These are phyloP conservation scores for Chamaetylas fuelleborni DNA, from an alignment of 2,113 vertebrate genomes.

Conservation along the genomic window DNA sequence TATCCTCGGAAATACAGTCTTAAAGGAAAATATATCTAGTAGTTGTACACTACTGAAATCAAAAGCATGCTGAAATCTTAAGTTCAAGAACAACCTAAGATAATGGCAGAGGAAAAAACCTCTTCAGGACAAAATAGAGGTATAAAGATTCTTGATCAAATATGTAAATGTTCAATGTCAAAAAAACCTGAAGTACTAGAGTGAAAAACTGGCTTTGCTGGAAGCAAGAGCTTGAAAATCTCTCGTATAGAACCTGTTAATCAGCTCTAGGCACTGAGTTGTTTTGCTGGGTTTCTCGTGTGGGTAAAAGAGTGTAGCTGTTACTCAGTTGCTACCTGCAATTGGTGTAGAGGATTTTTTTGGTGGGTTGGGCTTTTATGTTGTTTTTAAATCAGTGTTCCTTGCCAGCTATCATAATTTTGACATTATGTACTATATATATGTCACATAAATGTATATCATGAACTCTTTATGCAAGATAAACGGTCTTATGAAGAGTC, in stretches of 20 bases:
- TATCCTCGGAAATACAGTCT: not conserved
- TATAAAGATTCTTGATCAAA: not conserved
- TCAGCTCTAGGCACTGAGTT: not conserved
- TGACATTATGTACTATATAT: not conserved
- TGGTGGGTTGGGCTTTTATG: not conserved
- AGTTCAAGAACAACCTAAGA: not conserved
- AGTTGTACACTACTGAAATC: not conserved
- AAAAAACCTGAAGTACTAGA: not conserved
- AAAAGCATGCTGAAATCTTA: not conserved
- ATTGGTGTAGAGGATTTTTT: not conserved
- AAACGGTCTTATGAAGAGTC: not conserved
- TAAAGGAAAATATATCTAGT: not conserved
- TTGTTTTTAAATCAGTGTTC: not conserved
- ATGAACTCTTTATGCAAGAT: not conserved
- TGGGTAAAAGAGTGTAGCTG: not conserved
- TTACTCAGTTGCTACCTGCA: not conserved
- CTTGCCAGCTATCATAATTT: not conserved
- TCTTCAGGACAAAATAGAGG: not conserved
- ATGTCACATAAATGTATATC: not conserved
- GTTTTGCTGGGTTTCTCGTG: not conserved
- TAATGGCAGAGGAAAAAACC: not conserved
- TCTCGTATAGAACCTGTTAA: not conserved
- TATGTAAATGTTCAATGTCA: not conserved
- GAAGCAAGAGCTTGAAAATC: not conserved
- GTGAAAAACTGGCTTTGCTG: not conserved